Evolutionary conservation across 2,797 vertebrate genomes (phyloP).

Genomic region (Cryptoprocta ferox): DNA sequence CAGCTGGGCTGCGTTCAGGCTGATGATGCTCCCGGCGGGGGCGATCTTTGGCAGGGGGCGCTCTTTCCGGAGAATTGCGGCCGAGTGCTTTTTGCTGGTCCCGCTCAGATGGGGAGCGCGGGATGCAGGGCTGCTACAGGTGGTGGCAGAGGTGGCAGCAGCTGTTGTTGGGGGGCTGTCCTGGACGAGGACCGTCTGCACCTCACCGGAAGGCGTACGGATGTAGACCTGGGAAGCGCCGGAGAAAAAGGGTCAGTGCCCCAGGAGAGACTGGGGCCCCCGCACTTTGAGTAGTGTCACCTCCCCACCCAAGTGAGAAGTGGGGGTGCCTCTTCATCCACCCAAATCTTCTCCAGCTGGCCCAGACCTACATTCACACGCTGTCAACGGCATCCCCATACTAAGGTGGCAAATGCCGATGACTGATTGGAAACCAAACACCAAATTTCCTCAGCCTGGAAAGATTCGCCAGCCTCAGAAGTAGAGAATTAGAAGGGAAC

Average conservation of each 20-base stretch:
- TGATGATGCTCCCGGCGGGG: slow-evolving; percentile 94
- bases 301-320: neutral
- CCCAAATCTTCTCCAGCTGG: neutral
- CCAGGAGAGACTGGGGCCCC: neutral
- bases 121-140: slow-evolving; percentile 82
- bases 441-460: neutral
- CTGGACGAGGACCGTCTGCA: slow-evolving; percentile 94
- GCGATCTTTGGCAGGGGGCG: slow-evolving; percentile 96
- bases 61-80: slow-evolving; percentile 91
- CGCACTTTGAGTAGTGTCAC: neutral
- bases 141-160: slow-evolving; percentile 82
- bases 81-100: slow-evolving; percentile 79
- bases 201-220: slow-evolving; percentile 93
- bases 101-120: slow-evolving; percentile 71
- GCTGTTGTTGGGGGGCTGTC: slow-evolving; percentile 87
- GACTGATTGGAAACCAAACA: neutral
- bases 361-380: neutral
- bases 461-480: neutral
- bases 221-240: slow-evolving; percentile 90
- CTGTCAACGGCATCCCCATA: neutral
- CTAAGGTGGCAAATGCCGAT: neutral
- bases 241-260: neutral
- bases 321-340: neutral
- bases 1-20: slow-evolving; percentile 92
- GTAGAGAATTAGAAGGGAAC: neutral